Percentiles rank a stretch among this genome's conserved stretches.
Conservation (phyloP, 2,797 vertebrate species). For the Bovichtus variegatus region DNA sequence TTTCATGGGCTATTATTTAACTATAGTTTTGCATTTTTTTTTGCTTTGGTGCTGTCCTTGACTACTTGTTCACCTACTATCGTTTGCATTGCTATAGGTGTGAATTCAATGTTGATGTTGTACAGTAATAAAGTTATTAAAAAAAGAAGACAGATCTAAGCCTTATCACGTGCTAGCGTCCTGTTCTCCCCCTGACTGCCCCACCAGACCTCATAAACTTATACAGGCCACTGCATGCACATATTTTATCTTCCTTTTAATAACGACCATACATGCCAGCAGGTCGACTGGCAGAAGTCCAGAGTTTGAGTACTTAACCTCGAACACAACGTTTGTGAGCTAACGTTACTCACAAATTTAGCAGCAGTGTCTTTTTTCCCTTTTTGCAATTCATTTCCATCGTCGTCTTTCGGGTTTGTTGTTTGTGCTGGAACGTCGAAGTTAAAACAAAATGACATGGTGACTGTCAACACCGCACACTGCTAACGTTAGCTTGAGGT, state of each 20-base stretch:
- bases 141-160: not conserved
- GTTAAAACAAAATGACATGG: slow-evolving; percentile 87
- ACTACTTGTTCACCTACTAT: not conserved
- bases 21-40: not conserved
- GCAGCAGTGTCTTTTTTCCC: slow-evolving; percentile 35
- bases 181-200: not conserved
- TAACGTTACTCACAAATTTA: slow-evolving; percentile 65
- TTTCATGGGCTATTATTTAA: not conserved
- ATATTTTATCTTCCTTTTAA: not conserved
- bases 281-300: not conserved
- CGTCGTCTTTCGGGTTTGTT: slow-evolving; percentile 4
- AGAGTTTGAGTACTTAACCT: not conserved
- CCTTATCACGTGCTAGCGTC: too few relatives aligned
- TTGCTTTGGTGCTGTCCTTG: not conserved
- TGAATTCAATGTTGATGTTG: not conserved
- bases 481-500: not conserved
- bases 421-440: slow-evolving; percentile 76
- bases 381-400: slow-evolving; percentile 20
- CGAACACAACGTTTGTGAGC: not conserved
- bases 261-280: not conserved
- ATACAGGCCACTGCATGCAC: not conserved
- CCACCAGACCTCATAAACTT: not conserved
- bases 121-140: not conserved
- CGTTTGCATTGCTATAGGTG: not conserved
- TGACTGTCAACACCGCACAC: not conserved